Base-by-base conservation (phyloP, 2,113 vertebrate genomes). In the Coryphaenoides rupestris region DNA sequence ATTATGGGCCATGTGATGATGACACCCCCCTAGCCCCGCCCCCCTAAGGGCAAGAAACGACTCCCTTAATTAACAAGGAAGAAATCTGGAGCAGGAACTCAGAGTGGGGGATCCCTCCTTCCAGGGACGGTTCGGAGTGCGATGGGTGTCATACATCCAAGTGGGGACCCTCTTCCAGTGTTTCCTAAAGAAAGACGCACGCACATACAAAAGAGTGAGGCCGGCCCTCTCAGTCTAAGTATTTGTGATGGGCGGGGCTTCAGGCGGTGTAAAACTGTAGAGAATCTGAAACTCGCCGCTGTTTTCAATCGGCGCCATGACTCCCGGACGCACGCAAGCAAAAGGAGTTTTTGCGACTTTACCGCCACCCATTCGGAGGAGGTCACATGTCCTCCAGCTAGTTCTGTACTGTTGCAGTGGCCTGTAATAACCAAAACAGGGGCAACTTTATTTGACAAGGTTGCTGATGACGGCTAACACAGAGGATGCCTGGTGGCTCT, bases 361-460 rank as follows among this genome's bases (percentile, higher is more conserved):
- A n/a, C n/a, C 45, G 16, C 59, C 17, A 26, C 40, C 14, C 45
- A 13, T n/a, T 2, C 40, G 19, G 55, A 67, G 24, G 66, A 71
- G 83, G 84, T 86, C 80, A 76, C 52, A 68, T 76, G 73, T 79
- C 82, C 73, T 84, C 66, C 75, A 78, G 68, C 74, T 60, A 65
- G 70, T 61, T 69, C 61, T 81, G 68, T 84, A 76, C 89, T n/a
- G n/a, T n/a, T 87, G 89, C 74, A 73, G 60, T 19, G 21, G 62
- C 86, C 87, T 82, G 68, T 79, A 49, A 81, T n/a, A n/a, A n/a
- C n/a, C n/a, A 83, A 50, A 40, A 40, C 9, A 40, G n/a, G 79
- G 80, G 85, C 82, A 90, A 90, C 80, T 88, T 86, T 92, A 92
- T 89, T 89, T 89, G 92, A 91, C 87, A 87, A 62, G 68, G 61